Evolutionary conservation across 1,140 invertebrate genomes (phyloP), one percentile per base, ranked within the genome.

Genomic region (Drosophila virilis): DNA sequence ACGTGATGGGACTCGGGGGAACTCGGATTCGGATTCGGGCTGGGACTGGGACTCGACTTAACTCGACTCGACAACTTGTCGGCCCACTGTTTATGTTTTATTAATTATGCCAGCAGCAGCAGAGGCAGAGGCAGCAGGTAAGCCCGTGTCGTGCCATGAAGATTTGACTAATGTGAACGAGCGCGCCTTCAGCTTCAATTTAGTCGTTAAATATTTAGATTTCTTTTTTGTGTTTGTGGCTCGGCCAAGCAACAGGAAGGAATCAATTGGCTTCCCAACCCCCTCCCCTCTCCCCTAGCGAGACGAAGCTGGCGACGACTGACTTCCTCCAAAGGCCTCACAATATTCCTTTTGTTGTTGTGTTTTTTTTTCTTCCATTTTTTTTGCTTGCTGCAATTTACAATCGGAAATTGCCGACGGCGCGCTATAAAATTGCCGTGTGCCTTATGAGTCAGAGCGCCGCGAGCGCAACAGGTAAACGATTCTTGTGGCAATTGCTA

Each of bases 191-290:
- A 83, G 72, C 80, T 86, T 88, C 84, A 86, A 86, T 86, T 86
- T 83, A 86, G 84, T 89, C 69, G 83, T 86, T 86, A 86, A 86
- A 89, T 89, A 86, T 86, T 86, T 86, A 86, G 83, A 86, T 86
- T 86, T 86, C 74, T 65, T 74, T 78, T 66, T 61, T 65, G 71
- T 50, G 64, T 67, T 70, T 75, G 69, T 64, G 42, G 50, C 40
- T 52, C 35, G 45, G 12, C 17, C 32, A 57, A 43, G 73, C 67
- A 79, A 83, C 83, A 86, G 83, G 83, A 86, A 86, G 83, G 83
- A 86, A 86, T 89, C 83, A 86, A 86, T 86, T 86, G 84, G 79
- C 83, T 80, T 79, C 77, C 83, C 82, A 70, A 74, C 17, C 17
- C 17, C 17, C 1, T 1, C 17, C 17, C 17, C 17, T 1, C 17